Evolutionary conservation across 2,113 vertebrate genomes (phyloP).

Genomic region (Castor canadensis): DNA sequence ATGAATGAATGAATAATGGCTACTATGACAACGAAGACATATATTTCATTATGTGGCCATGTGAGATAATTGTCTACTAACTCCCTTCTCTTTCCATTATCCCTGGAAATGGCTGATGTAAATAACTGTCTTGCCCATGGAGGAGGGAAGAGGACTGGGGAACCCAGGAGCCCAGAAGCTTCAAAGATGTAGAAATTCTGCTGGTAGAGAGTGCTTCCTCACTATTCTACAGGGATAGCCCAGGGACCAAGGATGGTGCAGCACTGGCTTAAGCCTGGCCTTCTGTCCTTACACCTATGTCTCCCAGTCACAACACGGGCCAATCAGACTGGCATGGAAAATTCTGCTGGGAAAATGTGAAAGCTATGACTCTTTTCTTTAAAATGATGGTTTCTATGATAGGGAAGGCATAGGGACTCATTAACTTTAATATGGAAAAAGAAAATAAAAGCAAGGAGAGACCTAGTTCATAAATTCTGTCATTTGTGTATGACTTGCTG

Average conservation of each 20-base stretch:
- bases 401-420: background rate
- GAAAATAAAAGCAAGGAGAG: background rate
- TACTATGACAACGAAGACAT: background rate
- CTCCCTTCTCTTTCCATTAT: background rate
- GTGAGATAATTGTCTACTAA: background rate
- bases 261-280: background rate
- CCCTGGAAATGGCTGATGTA: background rate
- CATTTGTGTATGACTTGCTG: constrained; percentile 12
- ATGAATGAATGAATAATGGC: background rate
- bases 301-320: no score
- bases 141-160: background rate
- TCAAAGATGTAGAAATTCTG: background rate
- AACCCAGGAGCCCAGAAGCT: background rate
- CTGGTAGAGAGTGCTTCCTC: background rate
- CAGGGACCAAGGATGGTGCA: background rate
- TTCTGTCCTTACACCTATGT: background rate
- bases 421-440: background rate
- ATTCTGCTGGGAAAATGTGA: background rate
- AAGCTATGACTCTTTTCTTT: background rate
- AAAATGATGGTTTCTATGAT: background rate
- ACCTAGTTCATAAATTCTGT: constrained; percentile 36
- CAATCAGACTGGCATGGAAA: background rate
- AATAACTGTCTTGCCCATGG: background rate
- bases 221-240: background rate
- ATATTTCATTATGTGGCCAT: background rate